Base-by-base conservation (phyloP, 2,888 invertebrate species). In the Opisthograptis luteolata region DNA sequence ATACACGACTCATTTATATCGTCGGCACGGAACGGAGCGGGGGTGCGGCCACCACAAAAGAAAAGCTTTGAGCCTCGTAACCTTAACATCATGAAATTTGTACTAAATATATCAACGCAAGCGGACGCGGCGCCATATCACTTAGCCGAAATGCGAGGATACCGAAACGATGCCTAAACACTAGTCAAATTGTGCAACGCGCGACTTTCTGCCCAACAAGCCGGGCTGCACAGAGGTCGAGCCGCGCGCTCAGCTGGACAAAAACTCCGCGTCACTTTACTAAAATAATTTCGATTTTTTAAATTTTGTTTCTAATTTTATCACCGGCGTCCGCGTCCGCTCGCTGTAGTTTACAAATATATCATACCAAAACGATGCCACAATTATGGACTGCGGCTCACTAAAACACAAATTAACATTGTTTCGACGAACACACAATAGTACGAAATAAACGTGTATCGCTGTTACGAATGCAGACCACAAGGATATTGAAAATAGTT, bases 81-180 rank as follows among this genome's bases (percentile, higher is more conserved):
- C 84, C 89, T 90, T 90, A 89, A 89, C 85, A 86, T 88, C 87
- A 81, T 88, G 89, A 88, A 90, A 90, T 90, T 90, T 90, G 90
- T 90, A 90, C 90, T 90, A 90, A 90, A 89, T 87, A 90, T 87
- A 88, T 88, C 88, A 81, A 81, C 81, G 81, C 84, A 70, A 84
- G 84, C 83, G 85, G 84, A 85, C 87, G 85, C 89, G 84, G 85
- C 49, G 69, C 80, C 82, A 77, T 77, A 84, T 81, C 80, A 88
- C 89, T 90, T 90, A 90, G 88, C 88, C 90, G 83, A 88, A 90
- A 89, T 90, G 90, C 90, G 90, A 90, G 90, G 90, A 89, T 87
- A 79, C 88, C 90, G 88, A 89, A 90, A 87, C 75, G 83, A 84
- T 79, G 85, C 87, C 89, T 89, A 89, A 89, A 89, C 75, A 84